These are phyloP conservation scores for Semicossyphus pulcher DNA, from an alignment of 2,113 vertebrate species.

Conservation along the genomic window DNA sequence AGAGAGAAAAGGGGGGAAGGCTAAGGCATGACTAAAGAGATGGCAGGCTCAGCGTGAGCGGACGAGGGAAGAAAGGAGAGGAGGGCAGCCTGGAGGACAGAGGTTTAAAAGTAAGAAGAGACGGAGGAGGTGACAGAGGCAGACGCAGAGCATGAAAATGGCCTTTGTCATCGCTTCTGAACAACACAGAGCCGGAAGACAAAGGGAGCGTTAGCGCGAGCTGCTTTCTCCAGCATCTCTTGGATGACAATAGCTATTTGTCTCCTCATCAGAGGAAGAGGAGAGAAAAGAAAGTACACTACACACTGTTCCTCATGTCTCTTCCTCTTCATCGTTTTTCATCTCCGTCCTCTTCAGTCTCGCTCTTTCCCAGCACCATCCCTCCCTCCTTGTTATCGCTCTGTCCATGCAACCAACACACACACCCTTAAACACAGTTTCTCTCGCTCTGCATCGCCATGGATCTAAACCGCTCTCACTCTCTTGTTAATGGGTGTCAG, in stretches of 20 bases:
- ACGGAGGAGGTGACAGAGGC: conserved; percentile 56
- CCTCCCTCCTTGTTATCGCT: neutral
- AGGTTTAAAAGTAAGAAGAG: conserved; percentile 51
- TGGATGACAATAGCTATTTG: conserved; percentile 72
- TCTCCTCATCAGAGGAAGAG: conserved; percentile 64
- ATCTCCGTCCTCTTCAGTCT: conserved; percentile 35
- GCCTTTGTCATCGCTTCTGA: conserved; percentile 74
- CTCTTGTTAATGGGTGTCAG: conserved; percentile 16
- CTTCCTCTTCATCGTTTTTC: conserved; percentile 26
- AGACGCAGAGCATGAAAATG: conserved; percentile 71
- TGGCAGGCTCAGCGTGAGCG: conserved; percentile 54
- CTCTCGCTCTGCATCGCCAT: neutral
- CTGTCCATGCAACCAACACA: neutral
- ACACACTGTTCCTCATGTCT: conserved; percentile 48
- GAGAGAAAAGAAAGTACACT: conserved; percentile 50
- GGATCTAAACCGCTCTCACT: conserved; percentile 1
- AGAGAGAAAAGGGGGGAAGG: conserved; percentile 4
- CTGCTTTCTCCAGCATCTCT: conserved; percentile 58
- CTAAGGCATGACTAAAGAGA: conserved; percentile 50
- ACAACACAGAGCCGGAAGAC: conserved; percentile 56
- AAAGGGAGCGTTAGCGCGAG: conserved; percentile 62
- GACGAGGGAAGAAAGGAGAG: conserved; percentile 40
- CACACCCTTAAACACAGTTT: neutral
- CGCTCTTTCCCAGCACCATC: neutral
- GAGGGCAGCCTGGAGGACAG: conserved; percentile 50